phyloP scores from a whole-genome alignment of 2,888 invertebrate species.

The Lasioglossum lativentre region DNA sequence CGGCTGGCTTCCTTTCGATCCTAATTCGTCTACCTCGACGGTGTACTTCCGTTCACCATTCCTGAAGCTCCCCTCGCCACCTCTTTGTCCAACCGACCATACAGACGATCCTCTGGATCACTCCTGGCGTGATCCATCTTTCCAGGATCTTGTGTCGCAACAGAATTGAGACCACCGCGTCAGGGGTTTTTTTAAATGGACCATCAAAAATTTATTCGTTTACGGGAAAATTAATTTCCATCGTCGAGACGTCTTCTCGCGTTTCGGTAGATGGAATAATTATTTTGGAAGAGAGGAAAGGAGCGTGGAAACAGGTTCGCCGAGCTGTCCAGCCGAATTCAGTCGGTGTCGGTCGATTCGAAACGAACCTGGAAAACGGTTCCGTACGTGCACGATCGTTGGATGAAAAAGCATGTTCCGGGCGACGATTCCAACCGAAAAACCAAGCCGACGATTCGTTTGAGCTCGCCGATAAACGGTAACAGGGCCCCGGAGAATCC shows the following conservation, averaged over 20 bases:
- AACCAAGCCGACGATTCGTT: slow-evolving; percentile 46
- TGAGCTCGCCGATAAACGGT: slow-evolving; percentile 59
- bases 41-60: slow-evolving; percentile 72
- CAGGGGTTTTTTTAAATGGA: too few species aligned
- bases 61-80: slow-evolving; percentile 33
- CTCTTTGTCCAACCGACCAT: slow-evolving; percentile 4
- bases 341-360: slow-evolving; percentile 36
- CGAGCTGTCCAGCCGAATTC: slow-evolving; percentile 24
- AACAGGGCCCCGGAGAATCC: slow-evolving; percentile 48
- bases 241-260: too few species aligned
- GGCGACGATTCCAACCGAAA: slow-evolving; percentile 44
- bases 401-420: slow-evolving; percentile 54
- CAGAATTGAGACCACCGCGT: too few species aligned
- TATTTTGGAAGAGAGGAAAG: slow-evolving; percentile 3
- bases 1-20: slow-evolving; percentile 71
- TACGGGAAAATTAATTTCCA: not conserved
- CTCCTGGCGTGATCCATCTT: not conserved
- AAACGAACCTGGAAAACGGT: slow-evolving; percentile 68
- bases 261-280: not conserved
- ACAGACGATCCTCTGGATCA: not conserved
- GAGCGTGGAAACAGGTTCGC: slow-evolving; percentile 7
- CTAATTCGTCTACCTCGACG: slow-evolving; percentile 70
- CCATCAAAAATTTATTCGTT: too few species aligned
- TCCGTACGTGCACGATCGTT: slow-evolving; percentile 71
- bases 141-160: too few species aligned